Evolutionary conservation across 2,888 invertebrate species (phyloP).

Genomic region (Napeogenes inachia): DNA sequence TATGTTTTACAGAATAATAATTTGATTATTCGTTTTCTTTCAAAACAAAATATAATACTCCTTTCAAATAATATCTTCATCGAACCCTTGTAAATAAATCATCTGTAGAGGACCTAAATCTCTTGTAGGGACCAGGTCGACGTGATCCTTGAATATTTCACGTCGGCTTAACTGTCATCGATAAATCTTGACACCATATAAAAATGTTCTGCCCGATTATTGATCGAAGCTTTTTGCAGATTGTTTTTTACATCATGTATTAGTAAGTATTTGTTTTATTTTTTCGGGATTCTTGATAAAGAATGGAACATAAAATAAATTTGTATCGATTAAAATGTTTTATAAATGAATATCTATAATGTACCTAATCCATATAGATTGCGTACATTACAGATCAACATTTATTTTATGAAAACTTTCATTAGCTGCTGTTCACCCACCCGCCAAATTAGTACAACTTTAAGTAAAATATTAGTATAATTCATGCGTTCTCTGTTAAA

Average conservation of each 20-base stretch:
- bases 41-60: background rate
- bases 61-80: background rate
- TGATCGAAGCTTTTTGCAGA: conserved; percentile 11
- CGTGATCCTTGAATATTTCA: conserved; percentile 63
- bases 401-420: too few relatives aligned
- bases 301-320: background rate
- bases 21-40: background rate
- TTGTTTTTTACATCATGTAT: background rate
- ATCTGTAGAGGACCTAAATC: conserved; percentile 42
- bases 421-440: too few relatives aligned
- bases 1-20: too few relatives aligned
- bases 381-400: too few relatives aligned
- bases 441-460: too few relatives aligned
- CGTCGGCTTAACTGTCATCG: conserved; percentile 33
- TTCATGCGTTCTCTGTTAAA: too few relatives aligned
- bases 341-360: too few relatives aligned
- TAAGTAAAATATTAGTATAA: too few relatives aligned
- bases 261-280: background rate
- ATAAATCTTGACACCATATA: conserved; percentile 48
- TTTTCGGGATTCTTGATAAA: background rate
- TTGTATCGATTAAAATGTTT: too few relatives aligned
- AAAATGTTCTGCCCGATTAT: conserved; percentile 35
- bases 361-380: too few relatives aligned
- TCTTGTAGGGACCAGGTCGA: conserved; percentile 44
- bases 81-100: conserved; percentile 48